A percentile compares a stretch with the other conserved stretches of the same genome.
Conservation (phyloP, 2,113 vertebrate genomes). For the Alligator sinensis region DNA sequence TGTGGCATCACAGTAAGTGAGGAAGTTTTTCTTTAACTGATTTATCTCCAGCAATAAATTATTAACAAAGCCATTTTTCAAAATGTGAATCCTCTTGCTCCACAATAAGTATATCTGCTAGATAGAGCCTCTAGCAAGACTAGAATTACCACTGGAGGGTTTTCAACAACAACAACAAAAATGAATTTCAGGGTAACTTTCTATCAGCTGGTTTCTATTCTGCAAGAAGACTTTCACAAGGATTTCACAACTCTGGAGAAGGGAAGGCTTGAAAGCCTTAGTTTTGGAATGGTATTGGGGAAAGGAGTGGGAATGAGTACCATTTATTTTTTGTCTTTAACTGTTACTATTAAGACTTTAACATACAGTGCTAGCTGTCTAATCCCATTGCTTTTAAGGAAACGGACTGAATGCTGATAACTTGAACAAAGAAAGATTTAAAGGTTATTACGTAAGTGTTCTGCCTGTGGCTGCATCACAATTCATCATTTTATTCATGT, state of each 20-base stretch:
- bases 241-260: background rate
- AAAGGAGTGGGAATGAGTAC: background rate
- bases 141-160: background rate
- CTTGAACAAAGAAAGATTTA: background rate
- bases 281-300: background rate
- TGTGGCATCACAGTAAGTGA: background rate
- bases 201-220: background rate
- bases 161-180: background rate
- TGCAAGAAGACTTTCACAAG: background rate
- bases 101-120: background rate
- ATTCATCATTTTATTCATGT: background rate
- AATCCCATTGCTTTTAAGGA: background rate
- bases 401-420: rapidly evolving
- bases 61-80: too few relatives aligned
- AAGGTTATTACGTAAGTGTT: background rate
- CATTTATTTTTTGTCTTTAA: background rate
- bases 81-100: background rate
- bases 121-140: background rate
- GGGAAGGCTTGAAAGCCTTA: rapidly evolving
- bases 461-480: rapidly evolving
- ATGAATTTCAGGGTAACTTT: background rate
- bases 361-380: background rate
- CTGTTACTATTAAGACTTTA: background rate
- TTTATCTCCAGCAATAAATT: background rate
- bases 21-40: background rate